Conservation (phyloP, 1,140 invertebrate genomes). For the Stegodyphus dumicola region DNA sequence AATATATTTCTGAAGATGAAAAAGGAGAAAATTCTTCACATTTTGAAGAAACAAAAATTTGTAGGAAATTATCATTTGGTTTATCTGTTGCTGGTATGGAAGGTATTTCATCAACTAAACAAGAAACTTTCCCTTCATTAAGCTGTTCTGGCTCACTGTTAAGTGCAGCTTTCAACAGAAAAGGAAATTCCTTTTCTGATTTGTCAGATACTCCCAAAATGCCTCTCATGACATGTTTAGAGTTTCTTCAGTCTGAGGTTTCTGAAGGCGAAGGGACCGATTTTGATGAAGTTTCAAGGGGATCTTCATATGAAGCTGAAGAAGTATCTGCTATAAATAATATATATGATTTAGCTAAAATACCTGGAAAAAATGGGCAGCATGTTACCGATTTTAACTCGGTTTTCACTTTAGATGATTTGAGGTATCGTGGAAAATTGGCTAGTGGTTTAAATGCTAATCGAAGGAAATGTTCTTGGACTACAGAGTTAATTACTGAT, state of each 20-base stretch:
- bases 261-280: conserved; percentile 27
- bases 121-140: background rate
- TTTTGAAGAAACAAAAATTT: background rate
- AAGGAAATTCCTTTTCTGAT: background rate
- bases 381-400: too few species aligned
- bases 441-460: background rate
- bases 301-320: background rate
- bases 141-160: background rate
- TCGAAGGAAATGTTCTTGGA: conserved; percentile 17
- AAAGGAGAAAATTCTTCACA: background rate
- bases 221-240: conserved; percentile 45
- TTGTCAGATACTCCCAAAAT: background rate
- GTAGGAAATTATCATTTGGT: conserved; percentile 16
- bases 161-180: background rate
- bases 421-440: background rate
- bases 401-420: background rate
- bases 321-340: too few species aligned
- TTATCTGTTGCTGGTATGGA: conserved; percentile 16
- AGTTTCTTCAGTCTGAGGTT: conserved; percentile 32
- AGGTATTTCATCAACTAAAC: conserved; percentile 13
- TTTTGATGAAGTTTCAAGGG: conserved; percentile 16
- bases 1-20: conserved; percentile 47
- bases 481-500: background rate
- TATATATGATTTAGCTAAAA: too few species aligned
- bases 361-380: too few species aligned